Evolutionary conservation across 2,888 invertebrate species (phyloP), one percentile per base, ranked within the genome.

Genomic region (Muschampia plurimacula): DNA sequence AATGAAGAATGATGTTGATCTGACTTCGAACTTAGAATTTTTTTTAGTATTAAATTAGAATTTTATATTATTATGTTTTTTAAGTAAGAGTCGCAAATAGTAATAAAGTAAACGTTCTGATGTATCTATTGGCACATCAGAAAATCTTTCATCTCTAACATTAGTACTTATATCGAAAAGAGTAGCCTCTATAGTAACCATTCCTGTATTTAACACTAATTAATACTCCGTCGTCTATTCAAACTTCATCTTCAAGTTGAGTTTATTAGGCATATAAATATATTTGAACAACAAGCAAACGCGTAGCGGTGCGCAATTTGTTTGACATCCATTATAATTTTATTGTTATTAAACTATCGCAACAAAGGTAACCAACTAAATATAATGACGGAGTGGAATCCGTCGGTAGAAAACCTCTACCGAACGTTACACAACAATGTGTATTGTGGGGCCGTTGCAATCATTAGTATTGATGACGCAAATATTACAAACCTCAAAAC

Each of bases 401-500:
- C 83, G 77, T 79, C 77, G 78, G 83, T 86, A 88, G 90, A 67
- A 88, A 84, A 82, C 75, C 75, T 74, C 67, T 72, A 80, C 79
- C 68, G 76, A 81, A 86, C 85, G 86, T 82, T 82, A 84, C 83
- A 87, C 86, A 90, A 93, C 93, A 93, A 93, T 93, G 83, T 87
- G 86, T 86, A 92, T 93, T 92, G 92, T 93, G 87, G 85, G 85
- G 86, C 86, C 85, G 88, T 90, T 88, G 89, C 90, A 92, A 92
- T 93, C 93, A 93, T 94, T 94, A 94, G 90, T 90, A 89, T 88
- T 89, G 92, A 94, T 94, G 94, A 94, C 93, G 93, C 87, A 90
- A 92, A 93, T 90, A 87, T 88, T 86, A 91, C 89, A 83, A 83
- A 82, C 79, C 81, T 82, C 86, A 86, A 88, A 88, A 89, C 85